Percentiles rank a stretch among this genome's conserved stretches.
Evolutionary conservation across 2,888 invertebrate genomes (phyloP).

Genomic region (Xylota sylvarum): DNA sequence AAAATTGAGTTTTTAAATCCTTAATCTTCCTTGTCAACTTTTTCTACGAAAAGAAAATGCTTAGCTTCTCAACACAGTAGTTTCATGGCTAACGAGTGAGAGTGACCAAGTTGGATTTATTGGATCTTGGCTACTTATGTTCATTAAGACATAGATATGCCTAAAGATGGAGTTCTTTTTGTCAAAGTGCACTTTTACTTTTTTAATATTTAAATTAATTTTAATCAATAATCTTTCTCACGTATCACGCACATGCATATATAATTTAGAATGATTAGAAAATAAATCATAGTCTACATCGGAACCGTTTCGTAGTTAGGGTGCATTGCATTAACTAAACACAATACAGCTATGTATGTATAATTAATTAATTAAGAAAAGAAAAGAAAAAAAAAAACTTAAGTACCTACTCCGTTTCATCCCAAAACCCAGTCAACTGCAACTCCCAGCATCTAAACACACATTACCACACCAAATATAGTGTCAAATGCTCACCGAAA

Average conservation of each 20-base stretch:
- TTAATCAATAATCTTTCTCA: constrained; percentile 23
- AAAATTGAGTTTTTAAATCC: too few relatives aligned
- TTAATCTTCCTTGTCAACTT: too few relatives aligned
- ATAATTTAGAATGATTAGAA: background rate
- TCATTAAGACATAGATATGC: background rate
- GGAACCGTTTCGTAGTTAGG: constrained; percentile 3
- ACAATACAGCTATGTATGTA: constrained; percentile 23
- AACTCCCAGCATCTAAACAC: constrained; percentile 34
- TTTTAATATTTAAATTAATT: background rate
- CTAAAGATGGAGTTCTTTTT: background rate
- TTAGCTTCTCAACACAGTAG: background rate
- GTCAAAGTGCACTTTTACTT: constrained; percentile 25
- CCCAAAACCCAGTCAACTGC: constrained; percentile 48
- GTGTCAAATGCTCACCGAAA: constrained; percentile 49
- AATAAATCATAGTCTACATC: constrained; percentile 21
- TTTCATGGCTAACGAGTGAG: background rate
- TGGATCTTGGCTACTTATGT: background rate
- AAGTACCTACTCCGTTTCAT: constrained; percentile 38
- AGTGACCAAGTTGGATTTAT: background rate
- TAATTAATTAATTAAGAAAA: constrained; percentile 12
- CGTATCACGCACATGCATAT: background rate
- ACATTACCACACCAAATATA: constrained; percentile 47
- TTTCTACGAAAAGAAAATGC: too few relatives aligned
- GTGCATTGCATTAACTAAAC: constrained; percentile 8
- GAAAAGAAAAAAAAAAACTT: constrained; percentile 8